Percentiles rank a stretch among this genome's conserved stretches.
These are phyloP conservation scores for Drosophila testacea DNA, from an alignment of 2,888 invertebrate species.

Conservation along the genomic window DNA sequence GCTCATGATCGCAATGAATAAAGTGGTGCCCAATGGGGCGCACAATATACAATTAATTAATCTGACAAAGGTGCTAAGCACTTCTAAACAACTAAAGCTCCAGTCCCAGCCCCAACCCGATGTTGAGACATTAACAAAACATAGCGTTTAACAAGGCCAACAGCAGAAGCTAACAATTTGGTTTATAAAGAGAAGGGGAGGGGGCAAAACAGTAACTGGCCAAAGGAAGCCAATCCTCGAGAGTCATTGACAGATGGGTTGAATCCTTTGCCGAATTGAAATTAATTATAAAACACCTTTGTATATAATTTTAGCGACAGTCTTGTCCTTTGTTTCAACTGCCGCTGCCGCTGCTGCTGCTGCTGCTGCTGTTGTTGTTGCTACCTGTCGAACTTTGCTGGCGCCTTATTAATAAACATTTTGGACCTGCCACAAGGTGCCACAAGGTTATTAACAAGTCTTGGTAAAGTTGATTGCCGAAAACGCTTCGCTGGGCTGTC, in stretches of 20 bases:
- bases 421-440: slow-evolving; percentile 22
- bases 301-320: slow-evolving; percentile 53
- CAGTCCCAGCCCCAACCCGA: background rate
- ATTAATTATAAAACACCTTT: slow-evolving; percentile 71
- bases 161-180: slow-evolving; percentile 6
- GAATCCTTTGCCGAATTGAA: slow-evolving; percentile 36
- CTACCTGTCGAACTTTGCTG: slow-evolving; percentile 26
- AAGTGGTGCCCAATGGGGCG: slow-evolving; percentile 53
- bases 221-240: slow-evolving; percentile 13
- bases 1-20: slow-evolving; percentile 16
- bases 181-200: slow-evolving; percentile 10
- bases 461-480: slow-evolving; percentile 36
- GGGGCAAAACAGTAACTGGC: slow-evolving; percentile 4
- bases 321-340: slow-evolving; percentile 12
- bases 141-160: background rate
- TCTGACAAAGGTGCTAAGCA: slow-evolving; percentile 46
- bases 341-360: background rate
- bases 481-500: slow-evolving; percentile 39
- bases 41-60: slow-evolving; percentile 72
- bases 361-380: background rate
- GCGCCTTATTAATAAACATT: slow-evolving; percentile 52
- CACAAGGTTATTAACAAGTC: slow-evolving; percentile 37
- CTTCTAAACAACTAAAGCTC: slow-evolving; percentile 49
- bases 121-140: slow-evolving; percentile 9
- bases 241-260: slow-evolving; percentile 48